Evolutionary conservation across 2,888 invertebrate genomes (phyloP), one percentile per base, ranked within the genome.

Genomic region (Epirrhoe alternata): DNA sequence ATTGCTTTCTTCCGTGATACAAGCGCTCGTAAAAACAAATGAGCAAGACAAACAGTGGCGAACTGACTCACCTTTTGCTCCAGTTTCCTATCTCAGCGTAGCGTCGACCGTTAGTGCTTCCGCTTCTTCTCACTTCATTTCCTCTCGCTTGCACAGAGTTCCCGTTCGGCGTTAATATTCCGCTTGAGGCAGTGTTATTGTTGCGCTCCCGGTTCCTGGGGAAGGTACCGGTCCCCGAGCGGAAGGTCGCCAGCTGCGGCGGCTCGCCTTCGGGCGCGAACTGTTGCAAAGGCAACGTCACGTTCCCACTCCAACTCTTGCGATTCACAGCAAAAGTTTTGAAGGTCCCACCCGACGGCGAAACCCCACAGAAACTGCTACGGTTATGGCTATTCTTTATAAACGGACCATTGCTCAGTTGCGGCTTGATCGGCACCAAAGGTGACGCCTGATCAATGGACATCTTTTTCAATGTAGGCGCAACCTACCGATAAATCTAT

Each of bases 11-110:
- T 69, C 72, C 74, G 61, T 61, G 62, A 59, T 68, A 67, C 66
- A 70, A 58, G 14, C 24, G n/a, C 24, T 64, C 31, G 60, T 68
- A 64, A 70, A 70, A 73, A 70, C 66, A 69, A 71, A 74, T 69
- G 72, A 75, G 74, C 66, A 76, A 75, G 73, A 70, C 72, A 56
- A 69, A 72, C 74, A 75, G 74, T 69, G 64, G 71, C 70, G 71
- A 68, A 71, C 68, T 77, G 64, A 86, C 92, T 89, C 77, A 93
- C 93, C 93, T 93, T 87, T 93, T 93, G 84, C 87, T 93, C 94
- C 94, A 94, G 88, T 94, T 93, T 84, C 94, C 94, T 82, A 94
- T 94, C 86, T 94, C 94, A 59, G 94, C 94, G 85, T 94, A 94
- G 71, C 94, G 92, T 72, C 94, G 89, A 78, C 94, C 94, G 86